These are phyloP conservation scores for Penaeus japonicus DNA, from an alignment of 1,140 invertebrate species.

Conservation along the genomic window DNA sequence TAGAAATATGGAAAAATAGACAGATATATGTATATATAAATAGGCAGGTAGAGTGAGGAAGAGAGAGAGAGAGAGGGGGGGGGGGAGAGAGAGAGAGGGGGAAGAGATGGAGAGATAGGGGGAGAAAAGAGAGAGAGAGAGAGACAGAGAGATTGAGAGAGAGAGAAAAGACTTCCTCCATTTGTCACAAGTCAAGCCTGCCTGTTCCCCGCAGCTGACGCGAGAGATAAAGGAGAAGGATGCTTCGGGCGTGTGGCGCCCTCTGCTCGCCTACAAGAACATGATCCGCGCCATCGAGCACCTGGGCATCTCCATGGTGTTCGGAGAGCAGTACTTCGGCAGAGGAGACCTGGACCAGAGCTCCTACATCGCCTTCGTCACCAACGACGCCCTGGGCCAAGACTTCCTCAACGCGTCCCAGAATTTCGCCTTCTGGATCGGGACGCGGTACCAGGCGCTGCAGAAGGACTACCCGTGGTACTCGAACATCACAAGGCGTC, in stretches of 20 bases:
- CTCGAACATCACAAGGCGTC: constrained; percentile 50
- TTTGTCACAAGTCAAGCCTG: too few species aligned
- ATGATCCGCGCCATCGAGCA: constrained; percentile 83
- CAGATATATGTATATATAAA: background rate
- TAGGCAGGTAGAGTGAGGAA: too few species aligned
- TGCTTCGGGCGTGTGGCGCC: constrained; percentile 55
- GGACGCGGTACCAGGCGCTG: constrained; percentile 31
- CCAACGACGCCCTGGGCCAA: constrained; percentile 63
- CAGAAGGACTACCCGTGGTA: constrained; percentile 48
- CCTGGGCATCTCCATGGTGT: constrained; percentile 74
- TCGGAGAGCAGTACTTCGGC: constrained; percentile 78
- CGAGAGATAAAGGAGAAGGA: constrained; percentile 47
- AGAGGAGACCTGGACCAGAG: constrained; percentile 73
- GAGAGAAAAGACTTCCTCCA: too few species aligned
- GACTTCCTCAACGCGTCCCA: constrained; percentile 72
- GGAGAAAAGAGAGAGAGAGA: too few species aligned
- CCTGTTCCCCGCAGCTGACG: constrained; percentile 15
- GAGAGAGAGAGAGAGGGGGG: too few species aligned
- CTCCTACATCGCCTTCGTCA: constrained; percentile 72
- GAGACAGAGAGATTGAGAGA: too few species aligned
- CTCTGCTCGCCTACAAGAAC: constrained; percentile 79
- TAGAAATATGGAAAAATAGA: background rate
- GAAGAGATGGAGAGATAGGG: too few species aligned
- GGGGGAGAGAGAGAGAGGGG: too few species aligned
- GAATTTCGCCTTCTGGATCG: constrained; percentile 51